Evolutionary conservation across 2,113 vertebrate species (phyloP).

Genomic region (Mormoops blainvillei): DNA sequence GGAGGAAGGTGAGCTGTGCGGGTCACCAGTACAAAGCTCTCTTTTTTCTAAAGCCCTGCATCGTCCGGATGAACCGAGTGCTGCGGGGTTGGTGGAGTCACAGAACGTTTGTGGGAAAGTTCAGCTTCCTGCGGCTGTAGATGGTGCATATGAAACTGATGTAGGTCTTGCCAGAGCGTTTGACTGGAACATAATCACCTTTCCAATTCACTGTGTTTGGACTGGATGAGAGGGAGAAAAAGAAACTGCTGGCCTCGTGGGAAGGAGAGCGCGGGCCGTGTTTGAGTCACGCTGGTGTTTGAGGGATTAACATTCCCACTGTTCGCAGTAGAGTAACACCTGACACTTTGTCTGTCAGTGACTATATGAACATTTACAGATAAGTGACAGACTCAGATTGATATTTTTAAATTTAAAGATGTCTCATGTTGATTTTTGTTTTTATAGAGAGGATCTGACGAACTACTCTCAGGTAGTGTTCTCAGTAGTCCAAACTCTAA

Average conservation of each 20-base stretch:
- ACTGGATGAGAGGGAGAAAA: not conserved
- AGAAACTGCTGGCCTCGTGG: not conserved
- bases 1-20: not conserved
- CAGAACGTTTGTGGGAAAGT: not conserved
- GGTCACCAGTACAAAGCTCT: not conserved
- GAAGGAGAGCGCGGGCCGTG: not conserved
- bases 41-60: not conserved
- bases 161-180: not conserved
- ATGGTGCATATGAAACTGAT: not conserved
- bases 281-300: not conserved
- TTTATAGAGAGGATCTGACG: slow-evolving; percentile 95
- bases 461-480: slow-evolving; percentile 94
- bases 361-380: not conserved
- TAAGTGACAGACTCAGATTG: not conserved
- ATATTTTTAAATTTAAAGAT: slow-evolving; percentile 63
- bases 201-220: not conserved
- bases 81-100: not conserved
- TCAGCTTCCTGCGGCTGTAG: not conserved
- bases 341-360: not conserved
- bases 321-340: not conserved
- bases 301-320: not conserved
- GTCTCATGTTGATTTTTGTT: slow-evolving; percentile 69
- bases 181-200: no score
- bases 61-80: not conserved
- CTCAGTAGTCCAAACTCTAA: slow-evolving; percentile 96